Evolutionary conservation across 37 sponge, comb jelly and placozoan species (phyloP).

Genomic region (Chondrilla cf. caribensis): DNA sequence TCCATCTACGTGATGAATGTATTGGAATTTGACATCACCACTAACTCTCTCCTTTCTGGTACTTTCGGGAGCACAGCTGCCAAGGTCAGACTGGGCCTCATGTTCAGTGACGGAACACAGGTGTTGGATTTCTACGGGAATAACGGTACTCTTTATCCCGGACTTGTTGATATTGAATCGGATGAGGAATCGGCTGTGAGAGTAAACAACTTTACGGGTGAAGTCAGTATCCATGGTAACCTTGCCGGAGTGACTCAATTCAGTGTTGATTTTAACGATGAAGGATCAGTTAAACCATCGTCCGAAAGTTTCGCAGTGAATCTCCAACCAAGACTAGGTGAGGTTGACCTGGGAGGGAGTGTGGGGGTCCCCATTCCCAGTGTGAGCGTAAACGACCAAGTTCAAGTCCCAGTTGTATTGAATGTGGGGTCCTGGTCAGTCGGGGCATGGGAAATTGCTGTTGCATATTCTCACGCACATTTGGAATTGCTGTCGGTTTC

Average conservation of each 20-base stretch:
- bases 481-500: constrained; percentile 30
- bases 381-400: neutral
- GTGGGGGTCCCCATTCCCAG: constrained; percentile 22
- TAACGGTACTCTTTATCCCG: neutral
- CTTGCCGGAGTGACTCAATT: constrained; percentile 18
- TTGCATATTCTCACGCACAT: constrained; percentile 32
- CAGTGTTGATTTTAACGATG: constrained; percentile 32
- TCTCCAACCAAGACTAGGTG: constrained; percentile 36
- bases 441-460: constrained; percentile 52
- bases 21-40: constrained; percentile 18
- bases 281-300: neutral
- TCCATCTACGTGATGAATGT: neutral
- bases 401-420: constrained; percentile 46
- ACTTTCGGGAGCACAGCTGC: neutral
- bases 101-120: constrained; percentile 45
- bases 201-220: constrained; percentile 26
- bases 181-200: constrained; percentile 2
- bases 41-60: constrained; percentile 24
- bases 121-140: constrained; percentile 24
- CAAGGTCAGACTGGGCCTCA: constrained; percentile 15
- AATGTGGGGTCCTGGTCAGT: constrained; percentile 13
- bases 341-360: constrained; percentile 51
- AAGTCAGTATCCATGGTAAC: constrained; percentile 38
- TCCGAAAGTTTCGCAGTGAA: constrained; percentile 18
- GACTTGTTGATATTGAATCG: constrained; percentile 19